Percentiles rank a stretch among this genome's conserved stretches.
Evolutionary conservation across 2,888 invertebrate genomes (phyloP).

Genomic region (Pachliopta kotzebuea): DNA sequence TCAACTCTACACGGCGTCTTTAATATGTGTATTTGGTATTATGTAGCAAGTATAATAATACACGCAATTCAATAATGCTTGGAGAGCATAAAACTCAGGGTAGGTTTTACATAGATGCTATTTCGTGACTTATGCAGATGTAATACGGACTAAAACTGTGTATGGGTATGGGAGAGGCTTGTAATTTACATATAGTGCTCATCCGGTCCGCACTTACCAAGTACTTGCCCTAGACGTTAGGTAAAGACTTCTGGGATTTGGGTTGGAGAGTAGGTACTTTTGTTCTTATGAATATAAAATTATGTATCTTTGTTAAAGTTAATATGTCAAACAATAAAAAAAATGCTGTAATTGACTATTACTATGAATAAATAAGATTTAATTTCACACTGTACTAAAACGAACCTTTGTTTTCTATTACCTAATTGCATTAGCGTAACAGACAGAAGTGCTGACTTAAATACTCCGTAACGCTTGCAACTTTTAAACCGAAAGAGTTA

Average conservation of each 20-base stretch:
- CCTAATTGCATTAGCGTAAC: no score
- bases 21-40: slow-evolving; percentile 20
- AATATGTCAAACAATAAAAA: no score
- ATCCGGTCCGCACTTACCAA: slow-evolving; percentile 7
- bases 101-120: slow-evolving; percentile 4
- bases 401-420: no score
- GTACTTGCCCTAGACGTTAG: slow-evolving; percentile 12
- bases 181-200: slow-evolving; percentile 21
- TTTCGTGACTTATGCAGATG: slow-evolving; percentile 3
- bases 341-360: no score
- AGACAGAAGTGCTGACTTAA: no score
- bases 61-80: slow-evolving; percentile 26
- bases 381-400: no score
- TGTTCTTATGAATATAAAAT: slow-evolving; percentile 15
- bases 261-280: slow-evolving; percentile 10
- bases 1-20: slow-evolving; percentile 39
- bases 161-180: neutral
- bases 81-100: slow-evolving; percentile 5
- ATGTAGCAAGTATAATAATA: slow-evolving; percentile 11
- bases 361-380: no score
- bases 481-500: no score
- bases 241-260: slow-evolving; percentile 23
- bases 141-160: slow-evolving; percentile 9
- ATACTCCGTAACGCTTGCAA: no score
- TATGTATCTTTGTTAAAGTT: no score